A percentile compares a stretch with the other conserved stretches of the same genome.
Evolutionary conservation across 2,113 vertebrate species (phyloP).

Genomic region (Cebidichthys violaceus): DNA sequence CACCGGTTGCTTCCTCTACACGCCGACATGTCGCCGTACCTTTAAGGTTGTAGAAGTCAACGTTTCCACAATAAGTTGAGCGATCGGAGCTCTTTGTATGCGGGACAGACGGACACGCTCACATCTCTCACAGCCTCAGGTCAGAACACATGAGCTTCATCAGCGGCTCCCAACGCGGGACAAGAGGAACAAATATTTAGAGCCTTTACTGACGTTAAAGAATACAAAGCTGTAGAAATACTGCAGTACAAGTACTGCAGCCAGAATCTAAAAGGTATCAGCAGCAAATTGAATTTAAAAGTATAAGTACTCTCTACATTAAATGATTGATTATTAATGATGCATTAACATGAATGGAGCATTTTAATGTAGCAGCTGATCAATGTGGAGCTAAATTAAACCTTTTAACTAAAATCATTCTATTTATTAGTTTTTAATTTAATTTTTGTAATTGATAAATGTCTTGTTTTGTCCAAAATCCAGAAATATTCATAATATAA

Average conservation of each 20-base stretch:
- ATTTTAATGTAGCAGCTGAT: too few relatives aligned
- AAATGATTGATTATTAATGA: too few relatives aligned
- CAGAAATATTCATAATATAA: neutral
- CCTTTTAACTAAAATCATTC: neutral
- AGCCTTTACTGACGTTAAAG: neutral
- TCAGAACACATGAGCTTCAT: neutral
- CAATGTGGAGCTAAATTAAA: too few relatives aligned
- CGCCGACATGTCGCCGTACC: neutral
- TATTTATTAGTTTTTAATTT: neutral
- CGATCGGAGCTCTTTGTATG: too few relatives aligned
- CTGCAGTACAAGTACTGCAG: neutral
- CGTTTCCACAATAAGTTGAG: slow-evolving; percentile 37
- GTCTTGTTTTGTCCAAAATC: too few relatives aligned
- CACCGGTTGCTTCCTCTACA: neutral
- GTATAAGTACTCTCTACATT: too few relatives aligned
- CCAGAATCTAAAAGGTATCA: too few relatives aligned
- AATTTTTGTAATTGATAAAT: neutral
- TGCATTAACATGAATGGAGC: too few relatives aligned
- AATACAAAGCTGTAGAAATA: neutral
- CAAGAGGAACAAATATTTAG: too few relatives aligned
- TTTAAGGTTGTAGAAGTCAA: neutral
- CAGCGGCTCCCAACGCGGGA: neutral
- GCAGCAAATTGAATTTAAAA: too few relatives aligned
- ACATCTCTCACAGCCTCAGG: neutral
- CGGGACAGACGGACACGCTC: neutral